Base-by-base conservation (phyloP, 2,797 vertebrate species). In the Mycteria americana region DNA sequence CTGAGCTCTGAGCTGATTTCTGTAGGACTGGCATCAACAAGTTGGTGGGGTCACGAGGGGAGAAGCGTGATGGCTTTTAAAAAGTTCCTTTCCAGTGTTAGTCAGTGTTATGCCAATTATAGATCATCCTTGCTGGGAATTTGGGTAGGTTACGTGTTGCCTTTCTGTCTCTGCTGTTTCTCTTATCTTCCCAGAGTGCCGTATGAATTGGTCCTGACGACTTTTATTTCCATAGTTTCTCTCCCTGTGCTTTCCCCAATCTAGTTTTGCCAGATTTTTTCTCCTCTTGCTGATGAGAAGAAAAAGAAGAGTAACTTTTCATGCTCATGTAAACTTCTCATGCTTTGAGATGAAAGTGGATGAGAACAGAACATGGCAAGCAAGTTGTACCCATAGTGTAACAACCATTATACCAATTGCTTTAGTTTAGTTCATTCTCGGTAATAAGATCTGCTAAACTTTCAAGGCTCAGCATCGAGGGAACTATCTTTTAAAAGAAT, bases 351-450 rank as follows among this genome's bases (percentile, higher is more conserved):
- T 96, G 88, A 97, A 96, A 97, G 90, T 10, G 33, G 92, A 92
- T 89, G 84, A 95, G 90, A 96, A 95, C 59, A 82, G 90, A 95
- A 96, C 92, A 93, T 95, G 96, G 97, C 96, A 95, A 87, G 92
- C 7, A 1, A 92, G 85, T 89, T 95, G 95, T 97, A 97, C 86
- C 53, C 92, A 18, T 43, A 57, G 75, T 60, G 88, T 92, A 96
- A 82, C 85, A 92, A 74, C 89, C 85, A 82, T 95, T 96, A 86
- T 54, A 92, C 39, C 96, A 95, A 90, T 96, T 97, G 85, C 92
- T 93, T 95, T 39, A 64, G 75, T 94, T 95, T 73, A 88, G 83
- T 87, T 95, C 83, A 35, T 83, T 93, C 53, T 68, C 10, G 2
- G 72, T 95, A 96, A 95, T 87, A 95, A 94, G 88, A 96, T 82